A percentile compares a stretch with the other conserved stretches of the same genome.
Conservation (phyloP, 2,113 vertebrate genomes). For the Oncorhynchus tshawytscha region DNA sequence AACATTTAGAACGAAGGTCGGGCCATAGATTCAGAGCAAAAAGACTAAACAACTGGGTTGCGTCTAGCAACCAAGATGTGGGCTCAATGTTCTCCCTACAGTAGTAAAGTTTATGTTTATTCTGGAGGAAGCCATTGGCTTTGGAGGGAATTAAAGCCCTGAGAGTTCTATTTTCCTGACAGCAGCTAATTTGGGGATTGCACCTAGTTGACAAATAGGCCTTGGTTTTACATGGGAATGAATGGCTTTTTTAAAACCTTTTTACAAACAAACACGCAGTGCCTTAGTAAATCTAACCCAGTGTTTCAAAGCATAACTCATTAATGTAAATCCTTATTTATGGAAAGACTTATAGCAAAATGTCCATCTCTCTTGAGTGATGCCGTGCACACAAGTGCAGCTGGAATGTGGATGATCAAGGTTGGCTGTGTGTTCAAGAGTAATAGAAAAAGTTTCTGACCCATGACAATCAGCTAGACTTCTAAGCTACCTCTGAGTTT, state of each 20-base stretch:
- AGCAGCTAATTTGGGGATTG: neutral
- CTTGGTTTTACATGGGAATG: neutral
- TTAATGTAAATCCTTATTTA: neutral
- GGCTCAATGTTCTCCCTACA: too few relatives aligned
- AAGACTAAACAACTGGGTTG: too few relatives aligned
- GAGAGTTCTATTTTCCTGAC: neutral
- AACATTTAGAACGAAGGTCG: too few relatives aligned
- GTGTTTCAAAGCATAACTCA: conserved; percentile 23
- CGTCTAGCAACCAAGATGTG: too few relatives aligned
- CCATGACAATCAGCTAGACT: conserved; percentile 34
- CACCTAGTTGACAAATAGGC: neutral
- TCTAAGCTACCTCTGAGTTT: conserved; percentile 44
- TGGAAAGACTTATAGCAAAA: too few relatives aligned
- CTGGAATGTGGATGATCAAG: conserved; percentile 15
- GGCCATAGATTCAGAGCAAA: too few relatives aligned
- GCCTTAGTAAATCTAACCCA: conserved; percentile 1
- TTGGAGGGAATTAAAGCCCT: neutral
- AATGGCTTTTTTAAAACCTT: conserved; percentile 6
- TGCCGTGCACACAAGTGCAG: conserved; percentile 39
- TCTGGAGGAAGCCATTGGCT: neutral
- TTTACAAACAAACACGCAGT: neutral
- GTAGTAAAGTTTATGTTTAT: too few relatives aligned
- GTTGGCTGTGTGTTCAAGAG: neutral
- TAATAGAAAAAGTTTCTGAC: conserved; percentile 34
- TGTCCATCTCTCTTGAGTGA: conserved; percentile 17